Conservation (phyloP, 2,888 invertebrate genomes). For the Pristionchus maxplancki region DNA sequence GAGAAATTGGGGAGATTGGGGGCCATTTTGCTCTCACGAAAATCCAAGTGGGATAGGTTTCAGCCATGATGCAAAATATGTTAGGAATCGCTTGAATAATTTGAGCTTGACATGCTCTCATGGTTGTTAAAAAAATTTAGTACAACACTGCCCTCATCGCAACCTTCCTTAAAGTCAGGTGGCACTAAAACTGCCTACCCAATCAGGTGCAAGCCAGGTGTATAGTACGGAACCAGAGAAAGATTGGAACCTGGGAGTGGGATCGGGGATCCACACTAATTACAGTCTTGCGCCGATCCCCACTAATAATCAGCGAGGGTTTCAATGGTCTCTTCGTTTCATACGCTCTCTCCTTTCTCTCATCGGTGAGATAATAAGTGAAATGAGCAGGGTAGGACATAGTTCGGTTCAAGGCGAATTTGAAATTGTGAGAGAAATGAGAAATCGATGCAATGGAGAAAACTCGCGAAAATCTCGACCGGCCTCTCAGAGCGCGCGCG, state of each 20-base stretch:
- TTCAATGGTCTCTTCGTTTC: too few species aligned
- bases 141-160: too few species aligned
- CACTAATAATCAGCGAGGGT: neutral
- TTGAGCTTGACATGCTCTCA: too few species aligned
- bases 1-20: neutral
- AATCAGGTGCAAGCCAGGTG: constrained; percentile 21
- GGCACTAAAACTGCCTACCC: neutral
- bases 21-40: too few species aligned
- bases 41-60: too few species aligned
- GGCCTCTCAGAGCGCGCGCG: neutral
- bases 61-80: too few species aligned
- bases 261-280: constrained; percentile 14
- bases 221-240: neutral
- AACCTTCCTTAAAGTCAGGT: neutral
- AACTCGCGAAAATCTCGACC: neutral
- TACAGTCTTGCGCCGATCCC: neutral
- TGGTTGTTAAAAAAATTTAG: too few species aligned
- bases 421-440: too few species aligned
- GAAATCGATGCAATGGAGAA: neutral
- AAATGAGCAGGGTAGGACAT: too few species aligned
- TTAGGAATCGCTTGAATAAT: too few species aligned
- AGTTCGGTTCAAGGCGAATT: neutral
- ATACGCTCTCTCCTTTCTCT: too few species aligned
- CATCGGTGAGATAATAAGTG: too few species aligned
- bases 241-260: neutral